A percentile compares a stretch with the other conserved stretches of the same genome.
These are phyloP conservation scores for Syndactyla subalaris DNA, from an alignment of 2,797 vertebrate species.

Conservation along the genomic window DNA sequence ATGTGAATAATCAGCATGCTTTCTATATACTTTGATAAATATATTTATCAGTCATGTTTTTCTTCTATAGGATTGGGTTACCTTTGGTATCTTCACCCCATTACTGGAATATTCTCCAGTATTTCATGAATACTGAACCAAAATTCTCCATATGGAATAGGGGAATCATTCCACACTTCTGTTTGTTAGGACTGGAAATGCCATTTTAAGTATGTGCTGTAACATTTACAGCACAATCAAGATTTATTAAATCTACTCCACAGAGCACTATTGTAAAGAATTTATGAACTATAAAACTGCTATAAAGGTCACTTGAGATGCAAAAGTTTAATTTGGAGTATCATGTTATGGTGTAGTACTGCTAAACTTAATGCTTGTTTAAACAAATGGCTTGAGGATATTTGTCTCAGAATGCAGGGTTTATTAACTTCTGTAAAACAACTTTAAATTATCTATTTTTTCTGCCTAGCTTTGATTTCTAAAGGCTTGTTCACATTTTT, in stretches of 20 bases:
- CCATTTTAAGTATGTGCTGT: constrained; percentile 54
- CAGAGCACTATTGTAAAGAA: constrained; percentile 72
- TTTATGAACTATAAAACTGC: constrained; percentile 79
- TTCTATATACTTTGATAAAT: neutral
- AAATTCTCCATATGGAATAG: constrained; percentile 10
- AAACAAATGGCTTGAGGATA: constrained; percentile 73
- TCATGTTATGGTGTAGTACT: constrained; percentile 69
- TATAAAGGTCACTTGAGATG: constrained; percentile 78
- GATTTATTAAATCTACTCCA: constrained; percentile 77
- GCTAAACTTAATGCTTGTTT: constrained; percentile 70
- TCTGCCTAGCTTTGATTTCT: neutral
- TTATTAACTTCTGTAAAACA: constrained; percentile 69
- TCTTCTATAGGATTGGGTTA: neutral
- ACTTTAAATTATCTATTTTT: constrained; percentile 10
- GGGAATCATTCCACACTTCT: neutral
- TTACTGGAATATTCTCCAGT: neutral
- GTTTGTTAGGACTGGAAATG: constrained; percentile 65
- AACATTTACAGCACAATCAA: constrained; percentile 73
- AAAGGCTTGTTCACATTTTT: constrained; percentile 17
- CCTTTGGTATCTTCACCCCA: neutral
- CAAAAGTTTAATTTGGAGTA: constrained; percentile 79
- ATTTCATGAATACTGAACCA: constrained; percentile 23
- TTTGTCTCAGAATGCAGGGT: constrained; percentile 68
- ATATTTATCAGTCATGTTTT: neutral
- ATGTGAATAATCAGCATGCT: neutral